Evolutionary conservation across 2,113 vertebrate genomes (phyloP).

Genomic region (Diglossa brunneiventris): DNA sequence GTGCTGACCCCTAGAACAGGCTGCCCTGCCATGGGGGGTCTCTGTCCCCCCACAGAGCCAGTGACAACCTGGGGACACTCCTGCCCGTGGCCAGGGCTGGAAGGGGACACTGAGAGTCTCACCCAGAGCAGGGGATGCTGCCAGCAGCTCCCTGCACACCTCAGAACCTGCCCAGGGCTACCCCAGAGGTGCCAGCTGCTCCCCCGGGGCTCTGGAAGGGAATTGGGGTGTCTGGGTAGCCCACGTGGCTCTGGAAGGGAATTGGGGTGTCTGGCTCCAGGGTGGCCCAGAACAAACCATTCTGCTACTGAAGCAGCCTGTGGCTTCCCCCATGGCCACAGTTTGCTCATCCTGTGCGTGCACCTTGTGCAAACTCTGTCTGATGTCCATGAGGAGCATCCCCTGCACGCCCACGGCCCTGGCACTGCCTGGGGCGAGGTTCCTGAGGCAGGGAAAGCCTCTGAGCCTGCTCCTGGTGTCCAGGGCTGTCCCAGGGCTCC

Average conservation of each 20-base stretch:
- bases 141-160: not conserved
- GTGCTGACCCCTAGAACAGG: not conserved
- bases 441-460: not conserved
- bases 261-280: too few species aligned
- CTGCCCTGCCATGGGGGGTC: not conserved
- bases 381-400: not conserved
- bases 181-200: not conserved
- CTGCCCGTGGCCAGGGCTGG: not conserved
- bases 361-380: not conserved
- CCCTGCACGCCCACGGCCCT: not conserved
- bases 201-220: not conserved
- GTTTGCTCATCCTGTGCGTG: not conserved
- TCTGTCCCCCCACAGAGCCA: not conserved
- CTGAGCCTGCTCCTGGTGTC: not conserved
- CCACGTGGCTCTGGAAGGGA: too few species aligned
- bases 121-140: not conserved
- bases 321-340: fast-evolving
- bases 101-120: not conserved
- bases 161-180: not conserved
- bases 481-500: not conserved
- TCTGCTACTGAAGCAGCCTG: not conserved
- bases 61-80: not conserved
- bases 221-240: too few species aligned
- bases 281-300: too few species aligned
- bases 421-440: not conserved